Evolutionary conservation across 2,113 vertebrate genomes (phyloP), one percentile per base, ranked within the genome.

Genomic region (Otis tarda): DNA sequence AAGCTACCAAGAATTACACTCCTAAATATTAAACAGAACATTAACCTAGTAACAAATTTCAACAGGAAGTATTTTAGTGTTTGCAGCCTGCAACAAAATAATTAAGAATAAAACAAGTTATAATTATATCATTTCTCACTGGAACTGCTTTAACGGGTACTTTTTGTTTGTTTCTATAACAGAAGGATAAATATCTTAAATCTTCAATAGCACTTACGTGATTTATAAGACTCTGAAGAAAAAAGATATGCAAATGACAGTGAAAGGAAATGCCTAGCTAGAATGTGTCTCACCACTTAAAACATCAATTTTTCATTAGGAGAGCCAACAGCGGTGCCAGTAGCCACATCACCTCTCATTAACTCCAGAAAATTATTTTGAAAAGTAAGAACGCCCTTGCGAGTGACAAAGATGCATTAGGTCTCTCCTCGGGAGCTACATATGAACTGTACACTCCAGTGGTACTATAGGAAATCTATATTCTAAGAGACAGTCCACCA

Each of bases 11-110:
- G 57, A 91, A 92, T 35, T 89, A 57, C 41, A 47, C n/a, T 85
- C 31, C 74, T 94, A 92, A 89, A 97, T 82, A 95, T 82, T 96
- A 90, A 94, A 87, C 25, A 39, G 81, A 95, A 84, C 59, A 80
- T 94, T 94, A 89, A 69, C 55, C 63, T 89, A 39, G 77, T 35
- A 87, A 92, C 69, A 71, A 73, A 91, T 87, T 91, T 63, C 55
- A 83, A 39, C 37, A 83, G 80, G 63, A 96, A 96, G 15, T 50
- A 80, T 92, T 94, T 61, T 28, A 93, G 61, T 83, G 73, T 49
- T 90, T 90, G 41, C 63, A 89, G 41, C 24, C 61, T 57, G 67
- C 53, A 93, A 95, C 35, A 83, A 89, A 93, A 83, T 57, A 91
- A 64, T 73, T 61, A 71, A 74, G 84, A 80, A 59, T 35, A 83